Conservation (phyloP, 2,888 invertebrate species). For the Cartodere bifasciata region DNA sequence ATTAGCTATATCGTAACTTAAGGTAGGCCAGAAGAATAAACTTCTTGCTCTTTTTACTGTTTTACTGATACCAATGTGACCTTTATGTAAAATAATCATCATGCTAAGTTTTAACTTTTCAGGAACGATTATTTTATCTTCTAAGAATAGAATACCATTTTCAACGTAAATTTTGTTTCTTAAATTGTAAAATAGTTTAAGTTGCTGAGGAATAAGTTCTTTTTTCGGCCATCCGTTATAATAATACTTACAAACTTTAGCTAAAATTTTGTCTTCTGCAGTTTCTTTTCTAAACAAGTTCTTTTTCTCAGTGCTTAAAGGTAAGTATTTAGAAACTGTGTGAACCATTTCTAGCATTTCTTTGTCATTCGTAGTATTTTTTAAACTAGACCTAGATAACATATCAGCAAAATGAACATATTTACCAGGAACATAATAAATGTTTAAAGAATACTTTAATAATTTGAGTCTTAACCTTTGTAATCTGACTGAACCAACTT, state of each 20-base stretch:
- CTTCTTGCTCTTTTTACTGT: constrained; percentile 8
- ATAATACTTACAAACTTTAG: constrained; percentile 13
- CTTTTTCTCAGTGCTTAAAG: constrained; percentile 12
- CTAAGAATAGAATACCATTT: constrained; percentile 13
- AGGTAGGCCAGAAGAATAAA: constrained; percentile 11
- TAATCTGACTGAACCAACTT: constrained; percentile 15
- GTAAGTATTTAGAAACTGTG: constrained; percentile 13
- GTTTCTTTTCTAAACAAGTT: constrained; percentile 11
- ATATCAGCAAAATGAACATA: constrained; percentile 16
- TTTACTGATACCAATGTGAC: constrained; percentile 13
- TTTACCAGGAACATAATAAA: constrained; percentile 15
- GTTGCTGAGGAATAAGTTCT: neutral
- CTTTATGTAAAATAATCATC: constrained; percentile 14
- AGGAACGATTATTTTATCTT: constrained; percentile 14
- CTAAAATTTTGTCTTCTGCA: constrained; percentile 10
- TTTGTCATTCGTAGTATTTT: constrained; percentile 9
- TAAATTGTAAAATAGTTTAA: constrained; percentile 10
- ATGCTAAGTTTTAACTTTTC: constrained; percentile 6
- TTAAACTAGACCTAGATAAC: constrained; percentile 13
- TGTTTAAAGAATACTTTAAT: constrained; percentile 13
- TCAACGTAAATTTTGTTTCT: constrained; percentile 13
- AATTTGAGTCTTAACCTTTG: constrained; percentile 15
- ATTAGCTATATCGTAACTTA: constrained; percentile 9
- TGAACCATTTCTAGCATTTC: constrained; percentile 17
- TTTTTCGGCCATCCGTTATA: constrained; percentile 14